A percentile compares a stretch with the other conserved stretches of the same genome.
These are phyloP conservation scores for Drosophila colorata DNA, from an alignment of 2,888 invertebrate species.

Conservation along the genomic window DNA sequence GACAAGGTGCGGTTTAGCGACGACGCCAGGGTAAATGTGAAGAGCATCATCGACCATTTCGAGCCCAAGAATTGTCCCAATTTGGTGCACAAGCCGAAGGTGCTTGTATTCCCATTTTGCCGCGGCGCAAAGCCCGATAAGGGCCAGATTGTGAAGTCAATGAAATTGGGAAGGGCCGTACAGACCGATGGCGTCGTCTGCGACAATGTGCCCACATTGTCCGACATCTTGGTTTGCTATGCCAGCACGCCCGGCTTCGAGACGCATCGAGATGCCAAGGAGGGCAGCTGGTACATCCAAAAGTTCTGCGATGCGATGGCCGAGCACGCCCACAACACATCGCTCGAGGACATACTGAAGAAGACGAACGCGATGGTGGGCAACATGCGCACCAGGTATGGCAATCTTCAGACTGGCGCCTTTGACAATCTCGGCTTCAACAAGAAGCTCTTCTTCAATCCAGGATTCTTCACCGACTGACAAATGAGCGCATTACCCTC, in stretches of 20 bases:
- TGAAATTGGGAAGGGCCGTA: constrained; percentile 48
- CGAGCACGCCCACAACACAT: constrained; percentile 87
- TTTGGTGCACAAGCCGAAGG: constrained; percentile 88
- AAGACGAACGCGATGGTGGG: constrained; percentile 87
- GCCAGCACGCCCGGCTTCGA: constrained; percentile 87
- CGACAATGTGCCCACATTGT: constrained; percentile 82
- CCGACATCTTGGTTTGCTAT: constrained; percentile 89
- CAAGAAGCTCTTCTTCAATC: constrained; percentile 89
- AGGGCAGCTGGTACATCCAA: constrained; percentile 91
- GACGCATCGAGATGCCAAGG: constrained; percentile 87
- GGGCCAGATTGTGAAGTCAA: constrained; percentile 59
- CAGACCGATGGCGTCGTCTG: constrained; percentile 21
- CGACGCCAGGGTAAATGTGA: constrained; percentile 86
- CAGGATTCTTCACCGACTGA: constrained; percentile 85
- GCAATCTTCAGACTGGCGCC: constrained; percentile 87
- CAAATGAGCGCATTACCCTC: constrained; percentile 30
- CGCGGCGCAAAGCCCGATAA: constrained; percentile 84
- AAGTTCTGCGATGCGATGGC: constrained; percentile 89
- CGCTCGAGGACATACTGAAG: constrained; percentile 89
- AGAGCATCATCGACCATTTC: constrained; percentile 87
- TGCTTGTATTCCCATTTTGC: constrained; percentile 91
- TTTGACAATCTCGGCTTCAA: constrained; percentile 89
- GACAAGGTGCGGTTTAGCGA: constrained; percentile 88
- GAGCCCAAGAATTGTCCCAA: constrained; percentile 86
- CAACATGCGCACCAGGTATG: constrained; percentile 78